Evolutionary conservation across 2,888 invertebrate genomes (phyloP), one percentile per base, ranked within the genome.

Genomic region (Patella ulyssiponensis): DNA sequence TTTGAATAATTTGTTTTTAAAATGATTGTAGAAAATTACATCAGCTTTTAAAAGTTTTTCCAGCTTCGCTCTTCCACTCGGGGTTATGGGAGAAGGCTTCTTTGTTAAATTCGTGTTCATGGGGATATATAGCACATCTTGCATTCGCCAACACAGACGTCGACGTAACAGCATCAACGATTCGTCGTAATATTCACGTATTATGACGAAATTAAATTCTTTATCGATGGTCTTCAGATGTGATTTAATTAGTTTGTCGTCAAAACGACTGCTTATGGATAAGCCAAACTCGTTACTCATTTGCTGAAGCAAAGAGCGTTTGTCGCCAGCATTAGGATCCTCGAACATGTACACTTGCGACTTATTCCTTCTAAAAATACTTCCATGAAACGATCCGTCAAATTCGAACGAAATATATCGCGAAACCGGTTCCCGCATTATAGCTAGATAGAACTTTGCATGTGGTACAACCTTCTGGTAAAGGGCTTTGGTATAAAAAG

Each of bases 321-420:
- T n/a, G 23, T 64, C 64, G 3, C 64, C 64, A 12, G 20, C 12
- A 20, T 23, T 23, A 14, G 64, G 64, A 64, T 64, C 64, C 14
- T 64, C 64, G 23, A 64, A 64, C 64, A 64, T 64, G 23, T 12
- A 64, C 11, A 64, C 64, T 20, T 64, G 20, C 0, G 64, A 64
- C 23, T 4, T 64, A 64, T 64, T 64, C 14, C 64, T 64, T 23
- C 64, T 64, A 64, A 64, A 64, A 3, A 11, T 3, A 15, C 64
- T 23, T 7, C 64, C 64, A 20, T 64, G 64, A 64, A 64, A 64
- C 20, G 20, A 23, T 15, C 64, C 64, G 14, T 64, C 64, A 64
- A 64, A 64, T 64, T 64, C 64, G 64, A 64, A 64, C 23, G 64
- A 64, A 23, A 64, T 64, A 23, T 64, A 64, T 23, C 64, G 64